A percentile compares a stretch with the other conserved stretches of the same genome.
phyloP scores from a whole-genome alignment of 2,113 vertebrate species.

The Salvelinus fontinalis region DNA sequence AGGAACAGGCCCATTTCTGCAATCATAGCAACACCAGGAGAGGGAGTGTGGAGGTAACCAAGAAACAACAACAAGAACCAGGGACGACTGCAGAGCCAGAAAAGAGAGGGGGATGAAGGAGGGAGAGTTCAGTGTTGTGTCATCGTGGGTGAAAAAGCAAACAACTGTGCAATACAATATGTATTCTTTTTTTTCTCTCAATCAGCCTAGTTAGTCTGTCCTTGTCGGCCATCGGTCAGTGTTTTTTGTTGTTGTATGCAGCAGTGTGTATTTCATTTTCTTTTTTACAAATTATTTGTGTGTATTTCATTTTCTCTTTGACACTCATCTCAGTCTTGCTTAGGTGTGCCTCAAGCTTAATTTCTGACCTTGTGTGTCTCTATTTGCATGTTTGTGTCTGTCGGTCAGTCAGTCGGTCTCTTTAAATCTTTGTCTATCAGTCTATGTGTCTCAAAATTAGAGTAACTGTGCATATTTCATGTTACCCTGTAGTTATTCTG shows the following conservation, averaged over 20 bases:
- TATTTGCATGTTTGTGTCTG: slow-evolving; percentile 35
- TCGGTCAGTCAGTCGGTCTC: slow-evolving; percentile 42
- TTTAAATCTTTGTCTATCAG: slow-evolving; percentile 26
- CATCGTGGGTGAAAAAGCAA: slow-evolving; percentile 28
- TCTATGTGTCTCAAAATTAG: slow-evolving; percentile 13
- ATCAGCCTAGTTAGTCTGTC: slow-evolving; percentile 13
- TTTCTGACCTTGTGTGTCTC: slow-evolving; percentile 3
- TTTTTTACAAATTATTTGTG: slow-evolving; percentile 9
- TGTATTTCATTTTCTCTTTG: neutral
- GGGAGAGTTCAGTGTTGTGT: slow-evolving; percentile 32
- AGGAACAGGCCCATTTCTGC: slow-evolving; percentile 40
- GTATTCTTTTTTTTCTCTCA: slow-evolving; percentile 23
- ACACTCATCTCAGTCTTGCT: slow-evolving; percentile 18
- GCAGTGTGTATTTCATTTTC: slow-evolving; percentile 35
- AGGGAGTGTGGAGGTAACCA: neutral
- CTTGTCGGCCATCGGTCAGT: slow-evolving; percentile 16
- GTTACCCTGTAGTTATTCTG: neutral
- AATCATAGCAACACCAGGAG: slow-evolving; percentile 22
- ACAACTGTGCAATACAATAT: slow-evolving; percentile 44
- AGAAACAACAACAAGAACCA: slow-evolving; percentile 25
- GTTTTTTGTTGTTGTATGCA: slow-evolving; percentile 39
- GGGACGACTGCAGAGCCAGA: slow-evolving; percentile 17
- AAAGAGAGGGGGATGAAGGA: slow-evolving; percentile 22
- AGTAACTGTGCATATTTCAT: neutral
- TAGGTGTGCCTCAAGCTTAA: slow-evolving; percentile 21